Evolutionary conservation across 2,113 vertebrate species (phyloP).

Genomic region (Indicator indicator): DNA sequence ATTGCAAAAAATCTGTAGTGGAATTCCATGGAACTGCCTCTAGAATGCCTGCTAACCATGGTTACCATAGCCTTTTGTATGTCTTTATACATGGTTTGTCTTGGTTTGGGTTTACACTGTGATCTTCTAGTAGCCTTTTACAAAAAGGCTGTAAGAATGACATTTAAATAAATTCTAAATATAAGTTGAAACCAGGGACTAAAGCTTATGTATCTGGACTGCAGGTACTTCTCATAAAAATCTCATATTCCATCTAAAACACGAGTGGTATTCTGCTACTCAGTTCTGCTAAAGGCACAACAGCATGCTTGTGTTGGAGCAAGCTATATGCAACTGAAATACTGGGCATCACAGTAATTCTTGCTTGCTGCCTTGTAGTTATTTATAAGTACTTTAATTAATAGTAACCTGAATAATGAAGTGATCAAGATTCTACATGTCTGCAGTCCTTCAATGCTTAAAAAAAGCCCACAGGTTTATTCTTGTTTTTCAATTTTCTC

Average conservation of each 20-base stretch:
- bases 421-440: neutral
- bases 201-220: neutral
- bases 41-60: neutral
- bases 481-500: slow-evolving; percentile 42
- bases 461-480: slow-evolving; percentile 38
- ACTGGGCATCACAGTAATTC: neutral
- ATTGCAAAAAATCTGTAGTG: neutral
- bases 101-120: neutral
- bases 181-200: neutral
- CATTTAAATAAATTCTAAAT: neutral
- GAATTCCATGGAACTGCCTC: neutral
- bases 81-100: neutral
- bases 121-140: neutral
- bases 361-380: neutral
- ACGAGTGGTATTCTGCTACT: neutral
- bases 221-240: neutral
- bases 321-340: neutral
- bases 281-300: neutral
- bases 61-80: neutral
- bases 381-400: neutral
- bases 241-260: neutral
- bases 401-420: neutral
- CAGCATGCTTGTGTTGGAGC: accelerated
- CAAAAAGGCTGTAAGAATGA: neutral
- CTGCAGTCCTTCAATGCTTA: neutral